A percentile compares a stretch with the other conserved stretches of the same genome.
These are phyloP conservation scores for Tetragnatha montana DNA, from an alignment of 2,888 invertebrate species.

Conservation along the genomic window DNA sequence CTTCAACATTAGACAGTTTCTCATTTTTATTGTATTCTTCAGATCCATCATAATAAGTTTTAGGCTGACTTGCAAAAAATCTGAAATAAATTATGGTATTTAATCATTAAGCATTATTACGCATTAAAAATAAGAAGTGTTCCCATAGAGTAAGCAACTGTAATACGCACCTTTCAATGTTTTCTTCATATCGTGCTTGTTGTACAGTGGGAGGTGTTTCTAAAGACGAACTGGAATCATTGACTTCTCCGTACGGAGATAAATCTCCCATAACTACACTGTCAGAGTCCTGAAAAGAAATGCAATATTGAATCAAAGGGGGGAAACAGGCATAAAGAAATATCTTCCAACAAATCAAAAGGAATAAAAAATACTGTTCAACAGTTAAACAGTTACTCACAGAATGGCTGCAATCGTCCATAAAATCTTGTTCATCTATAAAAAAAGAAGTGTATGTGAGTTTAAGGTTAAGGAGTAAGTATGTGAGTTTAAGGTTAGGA, in stretches of 20 bases:
- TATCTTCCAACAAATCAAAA: neutral
- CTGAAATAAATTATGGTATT: conserved; percentile 15
- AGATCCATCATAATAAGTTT: conserved; percentile 70
- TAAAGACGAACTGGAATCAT: conserved; percentile 82
- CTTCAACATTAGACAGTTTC: conserved; percentile 46
- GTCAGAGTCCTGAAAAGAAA: conserved; percentile 54
- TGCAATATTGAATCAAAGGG: neutral
- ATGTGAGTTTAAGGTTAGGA: too few species aligned
- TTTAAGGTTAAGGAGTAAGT: neutral
- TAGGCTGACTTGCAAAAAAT: conserved; percentile 71
- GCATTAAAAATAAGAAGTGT: neutral
- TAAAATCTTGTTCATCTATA: conserved; percentile 6
- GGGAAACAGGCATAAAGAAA: neutral
- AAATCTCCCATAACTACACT: conserved; percentile 77
- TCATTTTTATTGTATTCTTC: conserved; percentile 64
- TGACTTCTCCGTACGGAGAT: conserved; percentile 77
- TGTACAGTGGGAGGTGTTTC: conserved; percentile 91
- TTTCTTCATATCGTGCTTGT: conserved; percentile 80
- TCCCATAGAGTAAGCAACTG: too few species aligned
- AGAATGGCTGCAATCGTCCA: conserved; percentile 9
- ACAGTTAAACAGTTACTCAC: neutral
- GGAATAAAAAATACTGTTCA: too few species aligned
- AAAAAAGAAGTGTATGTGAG: neutral
- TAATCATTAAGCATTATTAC: neutral
- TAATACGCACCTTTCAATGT: conserved; percentile 80